Percentiles rank a stretch among this genome's conserved stretches.
Evolutionary conservation across 2,888 invertebrate genomes (phyloP).

Genomic region (Luperina testacea): DNA sequence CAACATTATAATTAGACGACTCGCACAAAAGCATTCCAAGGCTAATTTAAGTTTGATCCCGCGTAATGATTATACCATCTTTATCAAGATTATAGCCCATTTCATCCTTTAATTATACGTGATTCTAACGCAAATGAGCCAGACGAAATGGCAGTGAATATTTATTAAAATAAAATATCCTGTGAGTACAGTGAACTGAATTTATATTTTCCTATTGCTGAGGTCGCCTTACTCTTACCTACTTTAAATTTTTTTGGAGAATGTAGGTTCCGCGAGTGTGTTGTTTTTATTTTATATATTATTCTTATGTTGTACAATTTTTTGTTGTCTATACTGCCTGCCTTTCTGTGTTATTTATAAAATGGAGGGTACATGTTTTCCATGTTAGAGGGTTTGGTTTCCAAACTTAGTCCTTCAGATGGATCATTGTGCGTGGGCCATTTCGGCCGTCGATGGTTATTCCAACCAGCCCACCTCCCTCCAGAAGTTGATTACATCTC

Average conservation of each 20-base stretch:
- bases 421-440: too few species aligned
- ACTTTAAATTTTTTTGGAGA: constrained; percentile 21
- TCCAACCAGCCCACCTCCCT: too few species aligned
- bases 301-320: constrained; percentile 10
- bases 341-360: neutral
- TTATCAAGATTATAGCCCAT: constrained; percentile 59
- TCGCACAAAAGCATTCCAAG: constrained; percentile 33
- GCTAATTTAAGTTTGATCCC: constrained; percentile 47
- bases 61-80: constrained; percentile 52
- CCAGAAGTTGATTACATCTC: too few species aligned
- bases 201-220: constrained; percentile 46
- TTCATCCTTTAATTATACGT: constrained; percentile 60
- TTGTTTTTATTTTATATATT: constrained; percentile 19
- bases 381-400: neutral
- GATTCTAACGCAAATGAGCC: constrained; percentile 37
- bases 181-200: constrained; percentile 58
- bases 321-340: neutral
- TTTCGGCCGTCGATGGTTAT: too few species aligned
- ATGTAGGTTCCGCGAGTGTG: constrained; percentile 19
- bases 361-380: neutral
- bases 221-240: constrained; percentile 30
- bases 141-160: constrained; percentile 48
- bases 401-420: too few species aligned
- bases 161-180: constrained; percentile 51
- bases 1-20: constrained; percentile 38